Evolutionary conservation across 2,797 vertebrate genomes (phyloP).

Genomic region (Cossypha niveicapilla): DNA sequence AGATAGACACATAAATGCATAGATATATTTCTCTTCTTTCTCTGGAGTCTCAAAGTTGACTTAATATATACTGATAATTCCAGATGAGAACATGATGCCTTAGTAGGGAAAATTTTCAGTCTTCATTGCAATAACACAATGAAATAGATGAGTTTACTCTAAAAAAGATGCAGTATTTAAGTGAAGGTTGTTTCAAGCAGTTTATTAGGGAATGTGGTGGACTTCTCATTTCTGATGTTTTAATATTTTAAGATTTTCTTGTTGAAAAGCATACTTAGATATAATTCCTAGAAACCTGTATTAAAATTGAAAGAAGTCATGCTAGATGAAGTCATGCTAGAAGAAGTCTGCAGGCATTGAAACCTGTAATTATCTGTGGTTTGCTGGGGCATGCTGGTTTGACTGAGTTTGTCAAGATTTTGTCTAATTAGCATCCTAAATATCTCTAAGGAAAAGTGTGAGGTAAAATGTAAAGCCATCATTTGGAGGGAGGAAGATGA

Average conservation of each 20-base stretch:
- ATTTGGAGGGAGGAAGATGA: background rate
- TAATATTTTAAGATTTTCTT: background rate
- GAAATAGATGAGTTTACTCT: background rate
- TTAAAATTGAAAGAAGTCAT: background rate
- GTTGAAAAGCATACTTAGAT: background rate
- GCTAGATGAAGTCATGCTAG: background rate
- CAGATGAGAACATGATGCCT: background rate
- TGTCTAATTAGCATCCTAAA: background rate
- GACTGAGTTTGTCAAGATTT: background rate
- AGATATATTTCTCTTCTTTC: background rate
- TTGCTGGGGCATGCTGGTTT: background rate
- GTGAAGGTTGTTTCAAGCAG: background rate
- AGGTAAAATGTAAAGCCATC: background rate
- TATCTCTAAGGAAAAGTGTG: background rate
- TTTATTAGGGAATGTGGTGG: background rate
- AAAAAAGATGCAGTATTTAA: background rate
- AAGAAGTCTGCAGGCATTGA: background rate
- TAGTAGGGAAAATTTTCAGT: background rate
- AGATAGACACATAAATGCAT: background rate
- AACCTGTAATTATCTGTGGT: background rate
- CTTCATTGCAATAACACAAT: background rate
- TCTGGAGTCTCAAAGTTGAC: background rate
- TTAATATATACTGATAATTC: background rate
- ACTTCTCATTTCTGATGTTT: background rate
- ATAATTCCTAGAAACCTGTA: background rate